Evolutionary conservation across 2,888 invertebrate genomes (phyloP), one percentile per base, ranked within the genome.

Genomic region (Scaptomyza tumidula): DNA sequence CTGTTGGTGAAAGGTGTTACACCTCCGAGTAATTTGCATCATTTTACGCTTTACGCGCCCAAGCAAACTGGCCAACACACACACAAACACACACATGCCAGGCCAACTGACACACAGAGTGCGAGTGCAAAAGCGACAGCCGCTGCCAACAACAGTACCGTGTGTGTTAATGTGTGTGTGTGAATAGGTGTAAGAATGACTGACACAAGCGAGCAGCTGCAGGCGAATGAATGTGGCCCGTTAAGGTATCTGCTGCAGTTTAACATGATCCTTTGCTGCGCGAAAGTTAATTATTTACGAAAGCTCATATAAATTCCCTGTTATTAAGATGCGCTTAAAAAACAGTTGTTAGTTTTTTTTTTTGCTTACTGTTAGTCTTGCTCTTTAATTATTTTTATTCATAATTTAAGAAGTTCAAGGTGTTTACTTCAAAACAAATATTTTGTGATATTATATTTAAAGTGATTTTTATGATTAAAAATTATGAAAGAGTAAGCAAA

Each of bases 21-120:
- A 72, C 64, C 78, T 75, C 68, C 52, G 52, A 78, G 77, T 78
- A 80, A 80, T 80, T 80, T 80, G 80, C 80, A 80, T 80, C 80
- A 78, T 80, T 80, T 80, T 80, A 80, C 80, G 80, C 80, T 80
- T 75, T 78, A 80, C 80, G 77, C 80, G 78, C 71, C 57, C 59
- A 41, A 45, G 45, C 68, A 57, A 59, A 46, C 57, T 31, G 56
- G 41, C 52, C 62, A 72, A 45, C 62, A 58, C 39, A n/a, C n/a
- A n/a, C n/a, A n/a, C n/a, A n/a, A 19, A 54, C 45, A 43, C 37
- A 44, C 54, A 55, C 48, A 46, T 71, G 67, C 71, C 65, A 71
- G 49, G 60, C 68, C 64, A 68, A 78, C 78, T 73, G 77, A 73
- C 76, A 76, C 58, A 53, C 77, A 65, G 52, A 67, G 68, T 19